Evolutionary conservation across 2,113 vertebrate genomes (phyloP), one percentile per base, ranked within the genome.

Genomic region (Epinephelus moara): DNA sequence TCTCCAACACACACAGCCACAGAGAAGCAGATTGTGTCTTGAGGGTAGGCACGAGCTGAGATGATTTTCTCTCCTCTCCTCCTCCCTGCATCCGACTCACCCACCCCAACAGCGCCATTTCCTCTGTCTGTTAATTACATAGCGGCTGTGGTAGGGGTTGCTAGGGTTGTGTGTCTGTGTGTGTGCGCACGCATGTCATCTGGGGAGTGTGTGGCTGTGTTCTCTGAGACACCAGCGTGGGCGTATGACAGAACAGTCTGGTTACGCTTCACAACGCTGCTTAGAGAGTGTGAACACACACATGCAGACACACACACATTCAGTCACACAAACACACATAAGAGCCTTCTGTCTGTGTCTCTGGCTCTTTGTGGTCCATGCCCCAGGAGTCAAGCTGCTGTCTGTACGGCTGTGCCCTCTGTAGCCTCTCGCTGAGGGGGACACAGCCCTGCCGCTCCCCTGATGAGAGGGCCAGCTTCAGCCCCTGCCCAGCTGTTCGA

Each of bases 51-150:
- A 90, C 90, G 72, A 92, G 90, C 91, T 82, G 66, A 81, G 85
- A 88, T 86, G 82, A 89, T 92, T 90, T 88, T 84, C 85, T 90
- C 75, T 80, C 64, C 73, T 88, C 88, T 75, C 72, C 81, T 75
- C 90, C 83, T 86, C 78, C 81, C 74, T 78, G 71, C 80, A 89
- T 89, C 86, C 69, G 49, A 91, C 87, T 90, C 82, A 87, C 75
- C 82, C 88, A 89, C 87, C 87, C 85, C 85, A 75, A 76, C 90
- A 90, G 89, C 86, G 80, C 91, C 87, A 91, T 92, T 94, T 92
- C 91, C 90, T 91, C 91, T 88, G 87, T 91, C 91, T 92, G 91
- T 94, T 93, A 94, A 93, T 92, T 93, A 88, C 90, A 93, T 75
- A 85, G 90, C 60, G 75, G 85, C 88, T 90, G 81, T 85, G 88